Percentiles rank a stretch among this genome's conserved stretches.
Conservation (phyloP, 2,113 vertebrate genomes). For the Lepidiolamprologus cunningtoni region DNA sequence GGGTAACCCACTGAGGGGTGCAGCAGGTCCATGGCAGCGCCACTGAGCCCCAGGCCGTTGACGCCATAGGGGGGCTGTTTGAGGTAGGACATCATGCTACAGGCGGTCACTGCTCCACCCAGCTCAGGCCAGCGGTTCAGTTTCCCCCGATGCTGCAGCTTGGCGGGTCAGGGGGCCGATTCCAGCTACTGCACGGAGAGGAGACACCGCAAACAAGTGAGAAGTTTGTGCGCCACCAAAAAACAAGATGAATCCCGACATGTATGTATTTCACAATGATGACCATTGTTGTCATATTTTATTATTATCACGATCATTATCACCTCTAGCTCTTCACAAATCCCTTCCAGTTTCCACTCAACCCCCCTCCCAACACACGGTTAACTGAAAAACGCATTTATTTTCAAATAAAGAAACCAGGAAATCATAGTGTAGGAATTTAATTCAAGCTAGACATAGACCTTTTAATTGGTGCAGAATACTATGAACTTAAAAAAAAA, state of each 20-base stretch:
- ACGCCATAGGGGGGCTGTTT: constrained; percentile 98
- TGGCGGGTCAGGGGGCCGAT: constrained; percentile 55
- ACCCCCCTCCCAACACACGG: accelerated
- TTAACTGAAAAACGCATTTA: background rate
- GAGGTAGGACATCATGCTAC: constrained; percentile 99
- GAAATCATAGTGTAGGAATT: background rate
- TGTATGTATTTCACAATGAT: accelerated
- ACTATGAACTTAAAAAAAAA: background rate
- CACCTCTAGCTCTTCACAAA: background rate
- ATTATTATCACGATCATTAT: background rate
- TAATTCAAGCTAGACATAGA: background rate
- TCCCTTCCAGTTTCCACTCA: accelerated
- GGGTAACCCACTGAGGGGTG: constrained; percentile 97
- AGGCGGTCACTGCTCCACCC: constrained; percentile 79
- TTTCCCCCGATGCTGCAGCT: constrained; percentile 74
- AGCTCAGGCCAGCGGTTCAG: constrained; percentile 73
- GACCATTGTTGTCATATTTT: background rate
- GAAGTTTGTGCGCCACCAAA: background rate
- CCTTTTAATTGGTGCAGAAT: background rate
- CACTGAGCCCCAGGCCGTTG: constrained; percentile 95
- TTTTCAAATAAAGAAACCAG: background rate
- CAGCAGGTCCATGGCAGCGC: constrained; percentile 91
- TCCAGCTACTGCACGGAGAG: constrained; percentile 12
- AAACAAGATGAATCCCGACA: accelerated
- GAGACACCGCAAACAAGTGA: background rate